phyloP scores from a whole-genome alignment of 1,140 invertebrate genomes.

The Drosophila seguyi region DNA sequence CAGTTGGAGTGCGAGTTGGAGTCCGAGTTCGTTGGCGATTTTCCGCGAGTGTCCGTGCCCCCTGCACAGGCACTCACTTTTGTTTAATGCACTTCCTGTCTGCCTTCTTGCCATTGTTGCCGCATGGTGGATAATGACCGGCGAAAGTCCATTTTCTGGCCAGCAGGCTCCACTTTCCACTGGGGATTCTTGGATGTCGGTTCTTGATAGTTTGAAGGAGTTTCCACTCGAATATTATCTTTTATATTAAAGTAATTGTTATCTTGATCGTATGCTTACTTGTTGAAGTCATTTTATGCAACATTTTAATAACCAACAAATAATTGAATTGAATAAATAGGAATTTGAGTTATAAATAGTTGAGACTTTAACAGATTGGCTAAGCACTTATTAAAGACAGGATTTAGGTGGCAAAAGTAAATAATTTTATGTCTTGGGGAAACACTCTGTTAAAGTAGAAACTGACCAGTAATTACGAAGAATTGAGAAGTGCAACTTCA shows the following conservation, averaged over 20 bases:
- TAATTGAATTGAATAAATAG: neutral
- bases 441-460: neutral
- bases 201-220: neutral
- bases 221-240: neutral
- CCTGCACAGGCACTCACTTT: slow-evolving; percentile 52
- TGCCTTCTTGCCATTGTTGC: slow-evolving; percentile 7
- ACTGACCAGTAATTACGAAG: neutral
- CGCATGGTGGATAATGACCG: slow-evolving; percentile 64
- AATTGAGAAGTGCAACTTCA: neutral
- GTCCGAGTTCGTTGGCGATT: slow-evolving; percentile 8
- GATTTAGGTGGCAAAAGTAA: too few species aligned
- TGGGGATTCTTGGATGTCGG: neutral
- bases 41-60: slow-evolving; percentile 22
- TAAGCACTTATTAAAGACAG: neutral
- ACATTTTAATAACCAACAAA: too few species aligned
- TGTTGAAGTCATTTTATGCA: neutral
- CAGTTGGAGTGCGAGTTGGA: neutral
- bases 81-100: slow-evolving; percentile 47
- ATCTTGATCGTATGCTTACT: neutral
- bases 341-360: neutral
- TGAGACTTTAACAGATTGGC: too few species aligned
- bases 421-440: neutral
- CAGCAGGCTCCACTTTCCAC: neutral
- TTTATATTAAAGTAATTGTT: neutral
- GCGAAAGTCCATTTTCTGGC: slow-evolving; percentile 67